Evolutionary conservation across 2,888 invertebrate species (phyloP).

Genomic region (Ellobium chinense): DNA sequence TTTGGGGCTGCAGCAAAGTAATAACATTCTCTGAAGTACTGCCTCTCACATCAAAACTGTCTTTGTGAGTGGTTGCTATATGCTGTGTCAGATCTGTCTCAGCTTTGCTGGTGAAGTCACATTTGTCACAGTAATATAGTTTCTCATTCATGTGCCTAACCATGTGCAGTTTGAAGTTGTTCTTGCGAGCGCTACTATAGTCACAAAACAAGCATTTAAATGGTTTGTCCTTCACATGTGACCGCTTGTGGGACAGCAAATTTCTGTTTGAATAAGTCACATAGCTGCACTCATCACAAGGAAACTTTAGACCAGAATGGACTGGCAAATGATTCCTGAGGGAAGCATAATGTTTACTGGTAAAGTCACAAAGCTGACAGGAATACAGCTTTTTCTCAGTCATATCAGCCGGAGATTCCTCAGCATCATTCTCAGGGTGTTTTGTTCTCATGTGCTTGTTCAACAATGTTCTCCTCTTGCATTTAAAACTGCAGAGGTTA

Average conservation of each 20-base stretch:
- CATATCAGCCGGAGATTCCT: background rate
- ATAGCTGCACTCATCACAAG: constrained; percentile 17
- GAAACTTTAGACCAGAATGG: background rate
- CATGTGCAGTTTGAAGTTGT: constrained; percentile 45
- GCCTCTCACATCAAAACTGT: background rate
- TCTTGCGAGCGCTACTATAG: constrained; percentile 38
- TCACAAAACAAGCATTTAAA: constrained; percentile 24
- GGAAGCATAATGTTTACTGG: constrained; percentile 28
- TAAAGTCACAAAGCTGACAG: constrained; percentile 6
- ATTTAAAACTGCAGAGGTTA: constrained; percentile 24
- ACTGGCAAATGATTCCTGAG: constrained; percentile 20
- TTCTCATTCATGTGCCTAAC: constrained; percentile 44
- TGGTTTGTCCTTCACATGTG: constrained; percentile 10
- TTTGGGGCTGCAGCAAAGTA: background rate
- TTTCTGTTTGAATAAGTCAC: constrained; percentile 23
- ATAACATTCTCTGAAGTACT: background rate
- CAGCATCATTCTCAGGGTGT: background rate
- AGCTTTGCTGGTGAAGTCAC: constrained; percentile 17
- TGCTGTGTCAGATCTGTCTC: background rate
- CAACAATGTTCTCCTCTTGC: constrained; percentile 24
- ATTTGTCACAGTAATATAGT: constrained; percentile 40
- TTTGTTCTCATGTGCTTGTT: constrained; percentile 17
- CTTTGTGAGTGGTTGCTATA: background rate
- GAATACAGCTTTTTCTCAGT: background rate
- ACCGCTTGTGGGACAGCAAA: constrained; percentile 5